Conservation (phyloP, 2,113 vertebrate species). For the Oryzias melastigma region DNA sequence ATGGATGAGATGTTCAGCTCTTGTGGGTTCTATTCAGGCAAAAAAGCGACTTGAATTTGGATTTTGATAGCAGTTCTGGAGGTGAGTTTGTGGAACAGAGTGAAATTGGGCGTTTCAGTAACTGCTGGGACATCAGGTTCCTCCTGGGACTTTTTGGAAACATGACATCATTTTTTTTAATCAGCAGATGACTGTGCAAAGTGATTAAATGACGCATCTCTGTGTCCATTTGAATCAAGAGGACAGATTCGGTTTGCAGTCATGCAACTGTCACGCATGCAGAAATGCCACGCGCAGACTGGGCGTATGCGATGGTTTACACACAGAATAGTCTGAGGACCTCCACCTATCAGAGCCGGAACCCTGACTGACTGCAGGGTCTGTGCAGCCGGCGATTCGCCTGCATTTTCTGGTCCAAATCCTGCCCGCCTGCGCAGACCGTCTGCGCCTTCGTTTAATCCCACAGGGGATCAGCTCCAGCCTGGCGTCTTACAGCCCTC, state of each 20-base stretch:
- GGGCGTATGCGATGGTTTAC: conserved; percentile 55
- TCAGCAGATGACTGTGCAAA: conserved; percentile 56
- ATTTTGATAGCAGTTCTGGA: background rate
- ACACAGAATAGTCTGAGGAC: conserved; percentile 31
- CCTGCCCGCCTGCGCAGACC: conserved; percentile 53
- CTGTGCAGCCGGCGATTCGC: conserved; percentile 74
- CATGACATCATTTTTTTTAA: conserved; percentile 75
- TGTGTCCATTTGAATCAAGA: background rate
- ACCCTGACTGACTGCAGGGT: conserved; percentile 43
- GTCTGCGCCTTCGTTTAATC: conserved; percentile 66
- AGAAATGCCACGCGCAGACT: conserved; percentile 30
- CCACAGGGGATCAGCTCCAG: conserved; percentile 62
- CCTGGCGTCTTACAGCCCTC: conserved; percentile 27
- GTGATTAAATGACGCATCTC: background rate
- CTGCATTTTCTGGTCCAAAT: conserved; percentile 64
- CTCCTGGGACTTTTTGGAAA: conserved; percentile 70
- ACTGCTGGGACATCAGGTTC: conserved; percentile 51
- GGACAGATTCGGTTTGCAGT: background rate
- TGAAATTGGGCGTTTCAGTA: conserved; percentile 64
- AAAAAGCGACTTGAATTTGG: conserved; percentile 17
- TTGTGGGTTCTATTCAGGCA: background rate
- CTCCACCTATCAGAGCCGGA: conserved; percentile 23
- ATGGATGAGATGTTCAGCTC: conserved; percentile 22
- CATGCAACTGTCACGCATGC: conserved; percentile 37
- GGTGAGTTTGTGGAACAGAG: conserved; percentile 16